Base-by-base conservation (phyloP, 2,113 vertebrate species). In the Arenaria interpres region DNA sequence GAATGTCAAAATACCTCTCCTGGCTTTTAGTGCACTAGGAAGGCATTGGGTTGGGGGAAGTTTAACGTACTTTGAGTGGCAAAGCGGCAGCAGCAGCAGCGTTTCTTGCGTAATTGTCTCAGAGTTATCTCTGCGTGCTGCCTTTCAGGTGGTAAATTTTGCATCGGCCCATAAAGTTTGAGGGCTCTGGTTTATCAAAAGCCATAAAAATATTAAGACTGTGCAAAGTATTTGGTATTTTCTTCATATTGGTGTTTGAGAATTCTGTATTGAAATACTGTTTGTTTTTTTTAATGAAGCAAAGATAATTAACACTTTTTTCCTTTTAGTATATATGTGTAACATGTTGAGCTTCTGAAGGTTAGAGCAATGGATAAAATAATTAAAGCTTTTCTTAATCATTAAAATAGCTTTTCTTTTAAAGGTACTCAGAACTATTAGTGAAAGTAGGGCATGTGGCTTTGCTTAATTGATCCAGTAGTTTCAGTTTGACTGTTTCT, bases 161-260 rank as follows among this genome's bases (percentile, higher is more conserved):
- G 28, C 41, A 64, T 90, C 87, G 90, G 59, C 67, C 73, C 46
- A 7, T 84, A 46, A 74, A 56, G 72, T 30, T 67, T 59, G 59
- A 94, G 71, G 67, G 72, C 81, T 79, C 13, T 59, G 41, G 54
- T 90, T 85, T 93, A 86, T 74, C 53, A 89, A 94, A 96, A 96
- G 95, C 91, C 91, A 93, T 91, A 96, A 62, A 92, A 56, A 32
- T 59, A 50, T 45, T 28, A 39, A 67, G 75, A 88, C 92, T 82
- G 23, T 79, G 77, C 11, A 41, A 32, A 92, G n/a, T 66, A 74
- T 64, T 69, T 88, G 51, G 46, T 75, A 60, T 88, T 89, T 90
- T 81, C 46, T 81, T 94, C 56, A 64, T 80, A 32, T 33, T 80
- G 28, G 7, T 92, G 20, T 95, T 94, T 76, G 66, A 82, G 62